A percentile compares a stretch with the other conserved stretches of the same genome.
Evolutionary conservation across 2,113 vertebrate genomes (phyloP).

Genomic region (Odontophorus gujanensis): DNA sequence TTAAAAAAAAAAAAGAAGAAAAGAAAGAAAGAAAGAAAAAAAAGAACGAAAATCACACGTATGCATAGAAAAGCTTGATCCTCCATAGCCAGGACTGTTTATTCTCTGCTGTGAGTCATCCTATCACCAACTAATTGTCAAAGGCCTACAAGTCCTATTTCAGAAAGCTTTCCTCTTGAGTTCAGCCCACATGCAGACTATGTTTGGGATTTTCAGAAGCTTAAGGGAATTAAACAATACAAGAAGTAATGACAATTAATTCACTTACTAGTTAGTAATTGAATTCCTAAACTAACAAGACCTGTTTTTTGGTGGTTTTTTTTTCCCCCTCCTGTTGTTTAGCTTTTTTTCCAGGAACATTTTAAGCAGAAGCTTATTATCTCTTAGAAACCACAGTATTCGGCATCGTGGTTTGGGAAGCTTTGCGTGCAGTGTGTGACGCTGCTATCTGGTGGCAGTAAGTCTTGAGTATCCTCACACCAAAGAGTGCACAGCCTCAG

Average conservation of each 20-base stretch:
- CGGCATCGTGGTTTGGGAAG: not conserved
- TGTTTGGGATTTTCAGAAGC: not conserved
- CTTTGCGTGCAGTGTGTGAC: not conserved
- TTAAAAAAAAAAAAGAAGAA: not conserved
- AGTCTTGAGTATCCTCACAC: not conserved
- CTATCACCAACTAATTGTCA: not conserved
- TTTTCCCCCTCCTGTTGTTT: not conserved
- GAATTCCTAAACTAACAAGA: not conserved
- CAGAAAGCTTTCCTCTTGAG: not conserved
- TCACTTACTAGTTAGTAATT: not conserved
- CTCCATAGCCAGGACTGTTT: not conserved
- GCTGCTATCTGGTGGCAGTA: not conserved
- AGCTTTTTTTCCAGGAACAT: not conserved
- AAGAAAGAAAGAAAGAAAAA: not conserved
- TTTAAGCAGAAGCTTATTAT: not conserved
- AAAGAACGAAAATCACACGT: fast-evolving
- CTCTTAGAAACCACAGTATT: not conserved
- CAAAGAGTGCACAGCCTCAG: not conserved
- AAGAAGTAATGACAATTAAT: not conserved
- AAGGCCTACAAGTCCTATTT: not conserved
- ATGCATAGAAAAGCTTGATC: not conserved
- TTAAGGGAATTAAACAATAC: not conserved
- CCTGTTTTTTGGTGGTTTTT: no score
- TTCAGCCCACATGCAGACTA: not conserved
- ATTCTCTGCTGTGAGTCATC: not conserved